Percentiles rank a stretch among this genome's conserved stretches.
phyloP scores from a whole-genome alignment of 2,113 vertebrate genomes.

The Phylloscopus trochiloides region DNA sequence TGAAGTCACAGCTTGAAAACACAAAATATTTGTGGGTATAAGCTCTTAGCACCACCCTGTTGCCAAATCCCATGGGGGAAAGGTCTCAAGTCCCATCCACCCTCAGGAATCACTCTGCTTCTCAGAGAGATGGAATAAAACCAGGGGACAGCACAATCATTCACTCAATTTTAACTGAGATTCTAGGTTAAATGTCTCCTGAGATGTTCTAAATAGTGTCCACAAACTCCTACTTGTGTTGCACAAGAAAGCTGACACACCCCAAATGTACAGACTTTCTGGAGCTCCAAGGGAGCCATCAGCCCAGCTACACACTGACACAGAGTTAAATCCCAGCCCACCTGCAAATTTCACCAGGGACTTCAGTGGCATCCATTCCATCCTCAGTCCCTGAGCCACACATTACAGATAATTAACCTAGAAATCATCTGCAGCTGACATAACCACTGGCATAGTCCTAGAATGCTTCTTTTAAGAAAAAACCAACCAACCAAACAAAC shows the following conservation, averaged over 20 bases:
- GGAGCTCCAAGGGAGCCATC: background rate
- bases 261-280: background rate
- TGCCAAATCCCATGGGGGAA: background rate
- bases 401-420: background rate
- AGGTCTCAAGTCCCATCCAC: rapidly evolving
- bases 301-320: background rate
- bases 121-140: background rate
- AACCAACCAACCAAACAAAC: too few species aligned
- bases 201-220: background rate
- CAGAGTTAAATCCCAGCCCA: background rate
- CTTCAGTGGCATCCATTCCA: background rate
- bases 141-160: background rate
- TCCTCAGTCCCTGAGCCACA: background rate
- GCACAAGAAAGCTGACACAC: background rate
- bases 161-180: background rate
- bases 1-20: background rate
- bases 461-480: background rate
- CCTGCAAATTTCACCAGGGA: background rate
- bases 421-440: background rate
- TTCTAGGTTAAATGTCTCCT: background rate
- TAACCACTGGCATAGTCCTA: background rate
- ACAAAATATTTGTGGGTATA: background rate
- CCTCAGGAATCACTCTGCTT: background rate
- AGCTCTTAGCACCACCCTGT: background rate
- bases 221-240: background rate